A percentile compares a stretch with the other conserved stretches of the same genome.
These are phyloP conservation scores for Microtus pennsylvanicus DNA, from an alignment of 2,113 vertebrate genomes.

Conservation along the genomic window DNA sequence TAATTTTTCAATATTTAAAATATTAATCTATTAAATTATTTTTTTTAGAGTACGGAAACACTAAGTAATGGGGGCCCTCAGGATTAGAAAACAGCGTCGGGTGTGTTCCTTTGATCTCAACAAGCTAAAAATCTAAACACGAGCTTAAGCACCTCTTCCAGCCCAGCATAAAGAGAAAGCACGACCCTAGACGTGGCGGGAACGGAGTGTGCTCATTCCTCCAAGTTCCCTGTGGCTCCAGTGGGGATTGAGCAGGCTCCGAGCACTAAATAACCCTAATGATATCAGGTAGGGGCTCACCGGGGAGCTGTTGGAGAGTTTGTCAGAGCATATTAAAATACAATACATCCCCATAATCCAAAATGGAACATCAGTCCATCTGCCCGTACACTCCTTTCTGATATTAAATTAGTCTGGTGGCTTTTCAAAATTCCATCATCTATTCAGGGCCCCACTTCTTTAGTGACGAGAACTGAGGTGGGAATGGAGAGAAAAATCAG, in stretches of 20 bases:
- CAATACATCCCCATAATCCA: slow-evolving; percentile 69
- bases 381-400: slow-evolving; percentile 77
- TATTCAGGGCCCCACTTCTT: slow-evolving; percentile 57
- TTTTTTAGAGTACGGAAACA: background rate
- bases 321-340: slow-evolving; percentile 81
- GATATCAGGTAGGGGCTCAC: slow-evolving; percentile 71
- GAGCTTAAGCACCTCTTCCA: background rate
- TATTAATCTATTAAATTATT: background rate
- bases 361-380: slow-evolving; percentile 69
- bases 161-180: background rate
- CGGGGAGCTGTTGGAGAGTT: slow-evolving; percentile 74
- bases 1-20: background rate
- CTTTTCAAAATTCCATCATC: slow-evolving; percentile 77
- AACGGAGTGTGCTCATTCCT: slow-evolving; percentile 34
- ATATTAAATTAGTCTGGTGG: slow-evolving; percentile 76
- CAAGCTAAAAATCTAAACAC: background rate
- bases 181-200: background rate
- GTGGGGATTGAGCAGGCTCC: slow-evolving; percentile 70
- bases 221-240: slow-evolving; percentile 40
- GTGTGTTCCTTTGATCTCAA: background rate
- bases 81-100: background rate
- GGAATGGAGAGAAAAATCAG: slow-evolving; percentile 75
- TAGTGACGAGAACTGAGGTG: slow-evolving; percentile 72
- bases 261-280: slow-evolving; percentile 75
- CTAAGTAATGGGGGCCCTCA: background rate